Evolutionary conservation across 1,140 invertebrate genomes (phyloP).

Genomic region (Trinorchestia longiramus): DNA sequence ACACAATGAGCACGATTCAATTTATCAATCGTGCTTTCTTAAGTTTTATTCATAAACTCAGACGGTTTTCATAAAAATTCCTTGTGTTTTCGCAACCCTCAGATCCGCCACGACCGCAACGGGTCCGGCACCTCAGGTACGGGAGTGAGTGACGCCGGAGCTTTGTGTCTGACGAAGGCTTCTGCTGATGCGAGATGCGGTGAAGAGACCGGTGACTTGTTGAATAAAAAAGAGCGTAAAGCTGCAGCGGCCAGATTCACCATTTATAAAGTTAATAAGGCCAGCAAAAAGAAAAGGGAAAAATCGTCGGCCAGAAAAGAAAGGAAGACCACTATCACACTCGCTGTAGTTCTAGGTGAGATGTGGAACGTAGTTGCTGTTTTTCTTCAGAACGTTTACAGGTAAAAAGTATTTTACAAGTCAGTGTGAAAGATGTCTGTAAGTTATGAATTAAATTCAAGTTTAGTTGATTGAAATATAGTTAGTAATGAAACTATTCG

Average conservation of each 20-base stretch:
- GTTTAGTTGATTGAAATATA: too few relatives aligned
- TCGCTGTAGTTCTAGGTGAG: slow-evolving; percentile 98
- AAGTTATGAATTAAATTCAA: too few relatives aligned
- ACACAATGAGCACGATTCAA: too few relatives aligned
- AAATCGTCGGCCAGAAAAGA: slow-evolving; percentile 96
- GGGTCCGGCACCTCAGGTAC: slow-evolving; percentile 67
- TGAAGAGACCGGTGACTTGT: slow-evolving; percentile 57
- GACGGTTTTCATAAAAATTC: background rate
- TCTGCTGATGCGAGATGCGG: slow-evolving; percentile 1
- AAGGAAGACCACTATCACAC: slow-evolving; percentile 98
- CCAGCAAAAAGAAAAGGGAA: slow-evolving; percentile 93
- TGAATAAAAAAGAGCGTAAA: slow-evolving; percentile 66
- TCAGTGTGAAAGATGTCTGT: too few relatives aligned
- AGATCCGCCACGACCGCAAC: slow-evolving; percentile 74
- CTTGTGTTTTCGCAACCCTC: background rate
- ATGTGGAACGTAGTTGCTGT: background rate
- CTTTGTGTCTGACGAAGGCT: background rate
- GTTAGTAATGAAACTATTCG: too few relatives aligned
- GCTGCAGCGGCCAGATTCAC: slow-evolving; percentile 78
- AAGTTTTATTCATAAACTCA: too few relatives aligned
- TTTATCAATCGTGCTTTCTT: too few relatives aligned
- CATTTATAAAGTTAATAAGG: slow-evolving; percentile 93
- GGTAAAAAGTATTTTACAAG: background rate
- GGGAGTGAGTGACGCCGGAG: slow-evolving; percentile 48
- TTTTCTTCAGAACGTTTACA: background rate